These are phyloP conservation scores for Centropus bengalensis DNA, from an alignment of 2,113 vertebrate species.

Conservation along the genomic window DNA sequence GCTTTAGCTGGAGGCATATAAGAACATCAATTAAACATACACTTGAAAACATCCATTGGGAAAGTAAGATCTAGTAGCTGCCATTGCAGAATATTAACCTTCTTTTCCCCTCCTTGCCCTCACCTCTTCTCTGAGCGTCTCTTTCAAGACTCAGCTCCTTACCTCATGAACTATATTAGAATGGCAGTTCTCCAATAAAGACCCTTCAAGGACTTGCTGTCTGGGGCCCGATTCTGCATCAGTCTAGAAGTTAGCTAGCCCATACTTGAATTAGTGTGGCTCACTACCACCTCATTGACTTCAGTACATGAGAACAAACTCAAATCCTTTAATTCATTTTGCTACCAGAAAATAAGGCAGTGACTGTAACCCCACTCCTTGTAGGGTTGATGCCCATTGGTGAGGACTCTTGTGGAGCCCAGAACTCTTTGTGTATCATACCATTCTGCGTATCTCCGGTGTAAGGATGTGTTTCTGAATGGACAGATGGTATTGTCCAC, in stretches of 20 bases:
- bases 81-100: not conserved
- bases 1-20: not conserved
- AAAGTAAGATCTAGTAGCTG: conserved; percentile 29
- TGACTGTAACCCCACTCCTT: rapidly evolving
- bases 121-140: not conserved
- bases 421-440: not conserved
- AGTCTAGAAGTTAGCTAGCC: not conserved
- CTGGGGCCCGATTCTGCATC: not conserved
- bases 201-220: not conserved
- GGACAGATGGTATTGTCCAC: conserved; percentile 56
- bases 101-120: not conserved
- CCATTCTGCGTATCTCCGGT: not conserved
- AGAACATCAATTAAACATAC: conserved; percentile 43
- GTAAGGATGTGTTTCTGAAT: conserved; percentile 23
- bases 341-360: not conserved
- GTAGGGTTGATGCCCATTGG: not conserved
- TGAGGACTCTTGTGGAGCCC: not conserved
- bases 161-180: not conserved
- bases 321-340: not conserved
- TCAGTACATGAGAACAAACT: not conserved
- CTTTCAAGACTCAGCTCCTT: not conserved
- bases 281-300: not conserved
- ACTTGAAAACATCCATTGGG: conserved; percentile 24
- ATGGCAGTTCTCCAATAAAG: not conserved
- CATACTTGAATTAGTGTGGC: not conserved